Conservation (phyloP, 2,888 invertebrate genomes). For the Lycocerus yunnanus region DNA sequence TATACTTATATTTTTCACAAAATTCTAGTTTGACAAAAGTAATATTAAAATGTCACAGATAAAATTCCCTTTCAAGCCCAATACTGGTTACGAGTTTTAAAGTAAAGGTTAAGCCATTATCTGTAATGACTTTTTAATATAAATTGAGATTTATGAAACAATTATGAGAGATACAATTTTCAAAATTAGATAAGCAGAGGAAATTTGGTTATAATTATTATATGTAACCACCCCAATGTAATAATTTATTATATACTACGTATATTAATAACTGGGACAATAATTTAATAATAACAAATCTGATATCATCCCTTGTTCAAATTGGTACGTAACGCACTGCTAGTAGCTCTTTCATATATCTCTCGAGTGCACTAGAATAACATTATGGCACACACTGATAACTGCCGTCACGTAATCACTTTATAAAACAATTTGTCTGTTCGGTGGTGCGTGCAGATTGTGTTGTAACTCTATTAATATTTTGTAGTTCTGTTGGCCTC, state of each 20-base stretch:
- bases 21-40: neutral
- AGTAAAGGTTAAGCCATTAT: neutral
- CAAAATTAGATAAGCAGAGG: neutral
- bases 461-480: conserved; percentile 58
- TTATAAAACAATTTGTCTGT: conserved; percentile 80
- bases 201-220: neutral
- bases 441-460: conserved; percentile 70
- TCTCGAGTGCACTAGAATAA: conserved; percentile 40
- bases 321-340: conserved; percentile 15
- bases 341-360: conserved; percentile 28
- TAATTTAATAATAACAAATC: conserved; percentile 27
- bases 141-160: neutral
- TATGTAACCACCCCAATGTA: neutral
- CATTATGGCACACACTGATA: conserved; percentile 50
- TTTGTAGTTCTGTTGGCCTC: conserved; percentile 49
- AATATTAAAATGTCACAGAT: neutral
- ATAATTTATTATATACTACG: conserved; percentile 11
- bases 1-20: neutral
- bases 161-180: neutral
- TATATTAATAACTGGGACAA: conserved; percentile 20
- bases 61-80: neutral
- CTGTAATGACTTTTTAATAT: neutral
- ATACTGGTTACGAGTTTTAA: neutral
- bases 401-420: conserved; percentile 71
- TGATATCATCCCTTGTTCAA: conserved; percentile 23